Evolutionary conservation across 2,888 invertebrate species (phyloP).

Genomic region (Agonum fuliginosum): DNA sequence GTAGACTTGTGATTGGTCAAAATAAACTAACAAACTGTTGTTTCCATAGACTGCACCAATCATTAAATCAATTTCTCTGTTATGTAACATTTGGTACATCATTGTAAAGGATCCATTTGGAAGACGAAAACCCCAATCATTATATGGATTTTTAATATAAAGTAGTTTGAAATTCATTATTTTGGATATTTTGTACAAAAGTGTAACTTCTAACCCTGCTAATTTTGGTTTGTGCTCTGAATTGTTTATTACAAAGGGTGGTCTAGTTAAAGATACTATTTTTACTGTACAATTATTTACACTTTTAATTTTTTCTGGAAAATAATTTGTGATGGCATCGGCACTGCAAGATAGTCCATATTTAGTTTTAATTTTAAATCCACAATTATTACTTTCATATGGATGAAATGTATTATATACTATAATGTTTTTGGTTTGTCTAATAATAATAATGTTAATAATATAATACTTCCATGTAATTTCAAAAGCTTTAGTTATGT

Average conservation of each 20-base stretch:
- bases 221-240: not conserved
- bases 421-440: not conserved
- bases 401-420: not conserved
- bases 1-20: not conserved
- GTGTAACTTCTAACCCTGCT: not conserved
- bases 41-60: not conserved
- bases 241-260: not conserved
- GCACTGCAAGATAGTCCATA: not conserved
- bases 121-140: not conserved
- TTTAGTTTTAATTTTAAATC: not conserved
- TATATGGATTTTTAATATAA: not conserved
- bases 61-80: not conserved
- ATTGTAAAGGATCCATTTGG: not conserved
- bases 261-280: not conserved
- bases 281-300: not conserved
- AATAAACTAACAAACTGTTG: not conserved
- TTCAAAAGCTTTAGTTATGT: not conserved
- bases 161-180: not conserved
- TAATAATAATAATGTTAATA: not conserved
- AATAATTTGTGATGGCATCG: not conserved
- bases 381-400: not conserved
- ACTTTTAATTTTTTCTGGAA: not conserved
- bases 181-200: not conserved
- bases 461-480: not conserved
- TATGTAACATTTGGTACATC: not conserved